phyloP scores from a whole-genome alignment of 1,140 invertebrate genomes.

The Cephus cinctus region DNA sequence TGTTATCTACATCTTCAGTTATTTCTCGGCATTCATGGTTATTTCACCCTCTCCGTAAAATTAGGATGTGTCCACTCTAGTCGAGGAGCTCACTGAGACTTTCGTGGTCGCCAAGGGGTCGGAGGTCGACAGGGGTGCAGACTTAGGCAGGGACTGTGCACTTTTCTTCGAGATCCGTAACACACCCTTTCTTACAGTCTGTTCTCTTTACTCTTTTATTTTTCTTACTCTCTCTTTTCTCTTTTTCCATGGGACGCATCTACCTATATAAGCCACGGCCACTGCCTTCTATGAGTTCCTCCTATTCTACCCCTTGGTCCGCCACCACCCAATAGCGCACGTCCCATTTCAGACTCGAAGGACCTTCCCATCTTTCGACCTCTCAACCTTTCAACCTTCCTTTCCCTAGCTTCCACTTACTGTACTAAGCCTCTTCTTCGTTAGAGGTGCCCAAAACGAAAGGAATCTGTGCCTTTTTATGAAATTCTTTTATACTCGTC shows the following conservation, averaged over 20 bases:
- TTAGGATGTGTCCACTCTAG: not conserved
- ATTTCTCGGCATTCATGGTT: not conserved
- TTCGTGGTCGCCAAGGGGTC: too few species aligned
- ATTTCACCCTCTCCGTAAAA: not conserved
- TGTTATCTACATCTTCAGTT: not conserved
- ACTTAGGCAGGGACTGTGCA: not conserved
- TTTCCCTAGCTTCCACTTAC: not conserved
- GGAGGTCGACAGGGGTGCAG: not conserved
- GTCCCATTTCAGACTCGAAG: not conserved
- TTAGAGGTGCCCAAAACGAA: not conserved
- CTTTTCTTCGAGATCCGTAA: not conserved
- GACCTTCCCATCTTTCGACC: not conserved
- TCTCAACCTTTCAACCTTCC: too few species aligned
- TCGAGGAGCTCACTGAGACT: too few species aligned
- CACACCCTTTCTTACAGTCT: too few species aligned
- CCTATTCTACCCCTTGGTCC: not conserved
- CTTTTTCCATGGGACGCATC: too few species aligned
- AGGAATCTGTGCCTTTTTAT: too few species aligned
- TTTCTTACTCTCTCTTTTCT: too few species aligned
- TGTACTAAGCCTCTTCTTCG: not conserved
- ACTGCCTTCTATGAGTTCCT: too few species aligned
- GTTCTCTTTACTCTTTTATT: too few species aligned
- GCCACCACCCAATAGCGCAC: not conserved
- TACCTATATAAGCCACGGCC: too few species aligned
- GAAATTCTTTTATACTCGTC: too few species aligned